These are phyloP conservation scores for Copsychus sechellarum DNA, from an alignment of 2,113 vertebrate species.

Conservation along the genomic window DNA sequence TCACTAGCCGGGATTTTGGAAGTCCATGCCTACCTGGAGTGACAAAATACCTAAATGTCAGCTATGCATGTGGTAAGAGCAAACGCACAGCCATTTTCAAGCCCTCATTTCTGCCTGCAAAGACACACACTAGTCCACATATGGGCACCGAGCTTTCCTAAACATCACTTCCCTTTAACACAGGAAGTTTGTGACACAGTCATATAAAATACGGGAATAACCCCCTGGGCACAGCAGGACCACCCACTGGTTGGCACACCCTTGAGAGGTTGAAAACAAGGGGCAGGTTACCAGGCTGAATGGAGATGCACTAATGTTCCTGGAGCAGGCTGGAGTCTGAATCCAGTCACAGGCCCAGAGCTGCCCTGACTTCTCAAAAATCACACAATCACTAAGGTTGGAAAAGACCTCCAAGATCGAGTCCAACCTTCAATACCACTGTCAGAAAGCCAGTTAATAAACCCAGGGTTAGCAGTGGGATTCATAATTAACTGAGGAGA, in stretches of 20 bases:
- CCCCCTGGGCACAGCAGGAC: background rate
- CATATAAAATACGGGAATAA: fast-evolving
- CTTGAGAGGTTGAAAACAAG: background rate
- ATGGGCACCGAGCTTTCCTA: background rate
- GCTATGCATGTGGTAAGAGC: constrained; percentile 90
- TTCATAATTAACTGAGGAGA: background rate
- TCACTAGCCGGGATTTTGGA: constrained; percentile 83
- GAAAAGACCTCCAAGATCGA: fast-evolving
- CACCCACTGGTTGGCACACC: background rate
- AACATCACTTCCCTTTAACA: background rate
- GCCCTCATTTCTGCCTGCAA: background rate
- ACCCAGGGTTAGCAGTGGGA: background rate
- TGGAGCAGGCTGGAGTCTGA: background rate
- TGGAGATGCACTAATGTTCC: background rate
- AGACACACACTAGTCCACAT: background rate
- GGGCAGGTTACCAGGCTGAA: too few species aligned
- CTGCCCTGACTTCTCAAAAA: background rate
- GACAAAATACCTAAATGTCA: constrained; percentile 89
- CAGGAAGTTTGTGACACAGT: background rate
- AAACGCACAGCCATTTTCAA: background rate
- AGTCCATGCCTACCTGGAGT: constrained; percentile 90
- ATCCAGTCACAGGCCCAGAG: background rate
- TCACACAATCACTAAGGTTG: background rate
- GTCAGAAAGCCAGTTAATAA: background rate
- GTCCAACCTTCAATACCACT: background rate